Conservation (phyloP, 2,113 vertebrate genomes). For the Oncorhynchus gorbuscha region DNA sequence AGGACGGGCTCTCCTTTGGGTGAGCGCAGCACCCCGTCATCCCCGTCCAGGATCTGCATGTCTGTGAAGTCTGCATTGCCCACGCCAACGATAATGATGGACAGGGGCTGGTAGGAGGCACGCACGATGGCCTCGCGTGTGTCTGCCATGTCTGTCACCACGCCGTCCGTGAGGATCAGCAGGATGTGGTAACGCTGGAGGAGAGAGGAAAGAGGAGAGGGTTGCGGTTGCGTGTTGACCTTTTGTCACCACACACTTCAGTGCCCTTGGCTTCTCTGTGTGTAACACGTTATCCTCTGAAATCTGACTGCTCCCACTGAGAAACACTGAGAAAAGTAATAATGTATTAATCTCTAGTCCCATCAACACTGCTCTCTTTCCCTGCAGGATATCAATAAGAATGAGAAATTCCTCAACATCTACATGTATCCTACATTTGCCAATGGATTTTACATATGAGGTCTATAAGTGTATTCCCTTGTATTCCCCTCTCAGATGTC, state of each 20-base stretch:
- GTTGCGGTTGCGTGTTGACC: not conserved
- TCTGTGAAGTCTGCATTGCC: conserved; percentile 95
- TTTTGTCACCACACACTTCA: not conserved
- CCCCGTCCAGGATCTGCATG: conserved; percentile 93
- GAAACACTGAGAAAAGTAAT: not conserved
- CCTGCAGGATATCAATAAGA: not conserved
- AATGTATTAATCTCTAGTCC: not conserved
- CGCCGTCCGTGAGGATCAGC: conserved; percentile 92
- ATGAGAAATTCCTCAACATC: not conserved
- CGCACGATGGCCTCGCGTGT: conserved; percentile 91
- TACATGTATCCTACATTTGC: not conserved
- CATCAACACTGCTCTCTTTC: not conserved
- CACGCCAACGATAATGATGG: conserved; percentile 93
- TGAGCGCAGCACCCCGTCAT: conserved; percentile 85
- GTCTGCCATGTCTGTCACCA: conserved; percentile 94
- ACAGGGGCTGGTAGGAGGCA: conserved; percentile 90
- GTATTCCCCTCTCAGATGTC: not conserved
- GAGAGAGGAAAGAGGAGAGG: conserved; percentile 23
- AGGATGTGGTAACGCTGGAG: conserved; percentile 90
- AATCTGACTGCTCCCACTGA: not conserved
- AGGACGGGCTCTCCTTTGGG: conserved; percentile 88
- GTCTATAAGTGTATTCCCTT: not conserved
- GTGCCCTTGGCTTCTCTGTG: not conserved
- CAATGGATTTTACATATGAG: conserved; percentile 2
- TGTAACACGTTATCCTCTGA: not conserved